Percentiles rank a stretch among this genome's conserved stretches.
Conservation (phyloP, 2,888 invertebrate species). For the Yponomeuta malinellus region DNA sequence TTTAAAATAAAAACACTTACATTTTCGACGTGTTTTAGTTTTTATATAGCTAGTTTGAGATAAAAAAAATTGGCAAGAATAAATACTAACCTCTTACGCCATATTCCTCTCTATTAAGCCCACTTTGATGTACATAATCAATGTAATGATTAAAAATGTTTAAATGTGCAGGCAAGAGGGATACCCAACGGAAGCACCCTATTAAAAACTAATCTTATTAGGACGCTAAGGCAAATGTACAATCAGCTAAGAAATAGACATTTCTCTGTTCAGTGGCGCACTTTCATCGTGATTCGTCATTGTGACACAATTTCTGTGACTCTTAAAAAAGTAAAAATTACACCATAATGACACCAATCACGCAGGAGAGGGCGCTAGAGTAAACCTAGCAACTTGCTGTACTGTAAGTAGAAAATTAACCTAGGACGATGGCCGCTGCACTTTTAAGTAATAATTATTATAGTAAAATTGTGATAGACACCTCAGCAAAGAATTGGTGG, state of each 20-base stretch:
- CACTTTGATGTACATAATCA: no score
- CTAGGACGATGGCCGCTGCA: neutral
- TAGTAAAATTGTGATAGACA: neutral
- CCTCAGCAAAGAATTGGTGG: slow-evolving; percentile 13
- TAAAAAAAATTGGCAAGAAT: no score
- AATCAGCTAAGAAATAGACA: neutral
- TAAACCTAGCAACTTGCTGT: neutral
- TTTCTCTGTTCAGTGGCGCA: neutral
- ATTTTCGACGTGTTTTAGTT: no score
- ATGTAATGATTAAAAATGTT: no score
- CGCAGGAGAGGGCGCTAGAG: neutral
- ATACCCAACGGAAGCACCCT: no score
- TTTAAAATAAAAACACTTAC: no score
- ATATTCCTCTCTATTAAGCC: no score
- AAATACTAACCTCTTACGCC: no score
- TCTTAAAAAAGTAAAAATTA: neutral
- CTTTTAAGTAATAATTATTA: neutral
- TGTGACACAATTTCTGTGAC: neutral
- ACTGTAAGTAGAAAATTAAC: neutral
- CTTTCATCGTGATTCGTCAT: neutral
- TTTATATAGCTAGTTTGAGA: no score
- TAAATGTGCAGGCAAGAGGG: no score
- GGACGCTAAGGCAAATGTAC: neutral
- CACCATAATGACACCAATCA: no score
- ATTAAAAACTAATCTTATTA: neutral